Percentiles rank a stretch among this genome's conserved stretches.
Conservation (phyloP, 2,113 vertebrate species). For the Sapayoa aenigma region DNA sequence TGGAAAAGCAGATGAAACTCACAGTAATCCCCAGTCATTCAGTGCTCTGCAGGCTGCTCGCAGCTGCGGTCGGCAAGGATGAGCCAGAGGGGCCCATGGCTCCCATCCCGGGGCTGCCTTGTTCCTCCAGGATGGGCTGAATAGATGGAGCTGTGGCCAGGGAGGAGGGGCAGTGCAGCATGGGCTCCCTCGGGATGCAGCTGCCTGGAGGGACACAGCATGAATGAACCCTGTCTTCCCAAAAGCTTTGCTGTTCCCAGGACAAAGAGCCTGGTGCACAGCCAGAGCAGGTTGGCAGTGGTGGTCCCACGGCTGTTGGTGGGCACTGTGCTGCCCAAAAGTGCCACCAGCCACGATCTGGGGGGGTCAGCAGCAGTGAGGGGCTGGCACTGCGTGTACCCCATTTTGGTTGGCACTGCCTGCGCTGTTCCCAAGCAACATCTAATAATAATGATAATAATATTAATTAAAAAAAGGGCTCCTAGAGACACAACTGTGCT, state of each 20-base stretch:
- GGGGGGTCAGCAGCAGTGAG: neutral
- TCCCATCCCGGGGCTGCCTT: neutral
- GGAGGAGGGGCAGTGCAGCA: neutral
- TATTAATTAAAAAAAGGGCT: neutral
- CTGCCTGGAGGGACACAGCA: rapidly evolving
- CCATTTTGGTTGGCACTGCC: neutral
- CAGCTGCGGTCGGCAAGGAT: rapidly evolving
- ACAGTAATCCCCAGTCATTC: neutral
- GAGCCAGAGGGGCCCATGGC: neutral
- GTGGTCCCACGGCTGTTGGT: neutral
- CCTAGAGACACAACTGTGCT: neutral
- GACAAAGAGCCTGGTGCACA: neutral
- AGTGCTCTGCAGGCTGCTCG: rapidly evolving
- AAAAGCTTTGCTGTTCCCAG: rapidly evolving
- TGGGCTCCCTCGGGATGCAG: neutral
- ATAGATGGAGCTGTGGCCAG: neutral
- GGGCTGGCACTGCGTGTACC: neutral
- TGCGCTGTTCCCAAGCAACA: neutral
- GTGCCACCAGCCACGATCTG: neutral
- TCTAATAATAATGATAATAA: neutral
- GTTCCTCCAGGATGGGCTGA: neutral
- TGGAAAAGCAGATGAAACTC: neutral
- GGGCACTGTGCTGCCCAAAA: neutral
- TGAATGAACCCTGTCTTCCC: neutral
- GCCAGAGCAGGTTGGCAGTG: neutral